phyloP scores from a whole-genome alignment of 2,888 invertebrate genomes.

The Tiphia femorata region DNA sequence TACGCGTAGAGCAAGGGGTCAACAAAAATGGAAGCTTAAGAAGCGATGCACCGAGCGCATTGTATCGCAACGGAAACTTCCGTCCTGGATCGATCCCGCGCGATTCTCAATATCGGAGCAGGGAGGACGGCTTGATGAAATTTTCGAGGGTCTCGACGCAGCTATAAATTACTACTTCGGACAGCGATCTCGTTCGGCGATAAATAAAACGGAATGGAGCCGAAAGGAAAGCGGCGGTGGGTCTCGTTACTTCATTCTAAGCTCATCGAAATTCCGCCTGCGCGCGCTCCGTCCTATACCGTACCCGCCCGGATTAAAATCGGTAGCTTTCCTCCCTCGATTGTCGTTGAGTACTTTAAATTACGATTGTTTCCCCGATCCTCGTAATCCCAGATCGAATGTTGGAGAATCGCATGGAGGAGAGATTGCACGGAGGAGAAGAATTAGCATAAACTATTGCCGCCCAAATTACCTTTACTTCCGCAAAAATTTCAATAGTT shows the following conservation, averaged over 20 bases:
- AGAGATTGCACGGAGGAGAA: too few species aligned
- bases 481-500: too few species aligned
- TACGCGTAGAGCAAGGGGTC: too few species aligned
- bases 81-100: slow-evolving; percentile 22
- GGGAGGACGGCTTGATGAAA: slow-evolving; percentile 52
- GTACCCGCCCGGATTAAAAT: neutral
- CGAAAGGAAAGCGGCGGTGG: slow-evolving; percentile 8
- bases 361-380: neutral
- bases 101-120: slow-evolving; percentile 25
- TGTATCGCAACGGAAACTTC: slow-evolving; percentile 19
- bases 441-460: too few species aligned
- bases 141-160: slow-evolving; percentile 48
- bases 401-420: too few species aligned
- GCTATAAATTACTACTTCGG: slow-evolving; percentile 42
- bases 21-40: too few species aligned
- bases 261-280: slow-evolving; percentile 20
- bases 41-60: neutral
- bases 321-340: neutral
- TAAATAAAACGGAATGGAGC: slow-evolving; percentile 21
- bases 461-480: too few species aligned
- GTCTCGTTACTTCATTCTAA: slow-evolving; percentile 20
- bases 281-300: neutral
- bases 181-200: slow-evolving; percentile 30
- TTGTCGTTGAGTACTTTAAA: neutral
- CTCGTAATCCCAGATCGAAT: too few species aligned